Conservation (phyloP, 23 tunicate species). For the Diplosoma virens region DNA sequence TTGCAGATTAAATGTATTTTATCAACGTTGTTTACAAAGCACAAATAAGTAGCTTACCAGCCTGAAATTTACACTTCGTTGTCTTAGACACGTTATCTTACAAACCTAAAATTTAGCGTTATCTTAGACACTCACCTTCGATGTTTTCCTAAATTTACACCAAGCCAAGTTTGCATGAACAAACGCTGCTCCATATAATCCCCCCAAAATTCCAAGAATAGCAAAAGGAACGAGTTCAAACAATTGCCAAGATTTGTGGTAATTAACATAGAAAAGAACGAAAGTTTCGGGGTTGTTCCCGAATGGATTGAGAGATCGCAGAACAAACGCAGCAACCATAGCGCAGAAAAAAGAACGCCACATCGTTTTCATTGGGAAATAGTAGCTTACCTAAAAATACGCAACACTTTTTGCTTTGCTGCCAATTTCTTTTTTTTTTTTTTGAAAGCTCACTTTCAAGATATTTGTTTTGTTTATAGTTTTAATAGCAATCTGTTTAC, state of each 20-base stretch:
- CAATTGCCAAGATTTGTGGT: slow-evolving; percentile 82
- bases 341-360: slow-evolving; percentile 99
- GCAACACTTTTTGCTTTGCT: too few relatives aligned
- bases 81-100: background rate
- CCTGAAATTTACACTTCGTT: background rate
- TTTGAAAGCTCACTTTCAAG: too few relatives aligned
- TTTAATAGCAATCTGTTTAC: background rate
- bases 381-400: slow-evolving; percentile 63
- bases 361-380: slow-evolving; percentile 94
- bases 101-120: too few relatives aligned
- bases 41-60: background rate
- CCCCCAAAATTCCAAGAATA: slow-evolving; percentile 86
- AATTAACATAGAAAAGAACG: slow-evolving; percentile 93
- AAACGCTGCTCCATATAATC: slow-evolving; percentile 90
- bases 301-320: slow-evolving; percentile 94
- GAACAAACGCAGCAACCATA: slow-evolving; percentile 89
- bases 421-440: too few relatives aligned
- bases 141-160: slow-evolving; percentile 78
- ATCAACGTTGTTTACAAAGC: too few relatives aligned
- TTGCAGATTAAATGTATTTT: too few relatives aligned
- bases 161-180: slow-evolving; percentile 78
- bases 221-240: slow-evolving; percentile 91
- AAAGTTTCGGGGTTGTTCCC: slow-evolving; percentile 70
- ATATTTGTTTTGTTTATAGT: too few relatives aligned
- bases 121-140: slow-evolving; percentile 34